Evolutionary conservation across 2,888 invertebrate species (phyloP).

Genomic region (Hybos culiciformis): DNA sequence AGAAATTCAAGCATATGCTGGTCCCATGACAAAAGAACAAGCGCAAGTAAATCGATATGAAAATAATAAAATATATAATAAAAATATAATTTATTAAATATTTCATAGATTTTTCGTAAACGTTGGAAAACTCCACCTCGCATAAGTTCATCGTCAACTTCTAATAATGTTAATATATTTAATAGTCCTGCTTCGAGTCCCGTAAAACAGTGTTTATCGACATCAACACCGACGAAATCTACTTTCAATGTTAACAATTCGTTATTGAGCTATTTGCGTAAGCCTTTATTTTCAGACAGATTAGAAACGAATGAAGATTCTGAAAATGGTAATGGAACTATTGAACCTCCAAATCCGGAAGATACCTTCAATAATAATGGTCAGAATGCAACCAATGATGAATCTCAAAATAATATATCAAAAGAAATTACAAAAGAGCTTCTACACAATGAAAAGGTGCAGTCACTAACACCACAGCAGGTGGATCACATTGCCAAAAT

Average conservation of each 20-base stretch:
- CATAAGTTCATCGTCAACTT: slow-evolving; percentile 12
- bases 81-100: slow-evolving; percentile 4
- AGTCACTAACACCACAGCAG: neutral
- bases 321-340: neutral
- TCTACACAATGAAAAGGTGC: no score
- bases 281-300: no score
- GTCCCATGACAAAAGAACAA: slow-evolving; percentile 70
- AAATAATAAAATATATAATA: neutral
- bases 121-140: slow-evolving; percentile 77
- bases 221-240: no score
- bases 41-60: slow-evolving; percentile 37
- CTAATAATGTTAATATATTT: slow-evolving; percentile 15
- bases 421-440: no score
- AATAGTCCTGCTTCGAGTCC: slow-evolving; percentile 19
- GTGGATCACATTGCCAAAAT: neutral
- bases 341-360: neutral
- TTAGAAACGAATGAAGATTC: slow-evolving; percentile 1
- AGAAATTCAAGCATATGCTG: slow-evolving; percentile 77
- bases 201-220: slow-evolving; percentile 9
- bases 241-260: no score
- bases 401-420: no score
- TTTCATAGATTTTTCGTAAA: slow-evolving; percentile 44
- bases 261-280: no score
- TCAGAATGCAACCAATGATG: neutral
- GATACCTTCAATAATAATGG: neutral